Percentiles rank a stretch among this genome's conserved stretches.
These are phyloP conservation scores for Leptarthrus brevirostris DNA, from an alignment of 2,888 invertebrate genomes.

Conservation along the genomic window DNA sequence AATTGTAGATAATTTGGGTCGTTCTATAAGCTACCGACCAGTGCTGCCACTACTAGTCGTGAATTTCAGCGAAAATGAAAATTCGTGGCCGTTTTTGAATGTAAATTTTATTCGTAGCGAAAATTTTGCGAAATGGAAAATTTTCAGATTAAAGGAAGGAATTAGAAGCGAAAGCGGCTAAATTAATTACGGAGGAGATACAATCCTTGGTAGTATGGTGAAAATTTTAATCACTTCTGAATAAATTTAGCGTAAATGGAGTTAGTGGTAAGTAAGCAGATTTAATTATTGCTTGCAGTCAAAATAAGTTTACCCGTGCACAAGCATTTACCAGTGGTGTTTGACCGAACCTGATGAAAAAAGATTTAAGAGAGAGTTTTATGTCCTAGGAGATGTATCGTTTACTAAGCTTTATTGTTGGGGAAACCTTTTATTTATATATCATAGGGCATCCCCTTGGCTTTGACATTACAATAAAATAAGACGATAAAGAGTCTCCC, in stretches of 20 bases:
- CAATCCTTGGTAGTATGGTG: not conserved
- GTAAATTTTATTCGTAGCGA: conserved; percentile 20
- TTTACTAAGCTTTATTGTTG: too few relatives aligned
- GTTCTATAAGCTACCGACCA: not conserved
- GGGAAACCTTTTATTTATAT: too few relatives aligned
- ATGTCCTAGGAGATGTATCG: too few relatives aligned
- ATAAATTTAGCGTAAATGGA: too few relatives aligned
- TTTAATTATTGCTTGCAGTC: not conserved
- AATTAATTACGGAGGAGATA: conserved; percentile 21
- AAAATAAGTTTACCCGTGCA: too few relatives aligned
- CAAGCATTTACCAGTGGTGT: too few relatives aligned
- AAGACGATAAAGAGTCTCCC: too few relatives aligned
- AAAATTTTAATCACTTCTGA: not conserved
- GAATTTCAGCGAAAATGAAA: conserved; percentile 23
- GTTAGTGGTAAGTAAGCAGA: not conserved
- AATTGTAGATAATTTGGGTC: conserved; percentile 21
- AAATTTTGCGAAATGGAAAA: conserved; percentile 26
- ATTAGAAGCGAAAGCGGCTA: conserved; percentile 4
- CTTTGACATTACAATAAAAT: too few relatives aligned
- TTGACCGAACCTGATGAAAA: too few relatives aligned
- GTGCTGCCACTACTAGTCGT: not conserved
- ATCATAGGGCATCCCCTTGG: too few relatives aligned
- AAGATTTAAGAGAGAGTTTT: too few relatives aligned
- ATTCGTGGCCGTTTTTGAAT: conserved; percentile 24
- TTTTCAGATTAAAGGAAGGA: conserved; percentile 26